These are phyloP conservation scores for Pedionomus torquatus DNA, from an alignment of 2,113 vertebrate genomes.

Conservation along the genomic window DNA sequence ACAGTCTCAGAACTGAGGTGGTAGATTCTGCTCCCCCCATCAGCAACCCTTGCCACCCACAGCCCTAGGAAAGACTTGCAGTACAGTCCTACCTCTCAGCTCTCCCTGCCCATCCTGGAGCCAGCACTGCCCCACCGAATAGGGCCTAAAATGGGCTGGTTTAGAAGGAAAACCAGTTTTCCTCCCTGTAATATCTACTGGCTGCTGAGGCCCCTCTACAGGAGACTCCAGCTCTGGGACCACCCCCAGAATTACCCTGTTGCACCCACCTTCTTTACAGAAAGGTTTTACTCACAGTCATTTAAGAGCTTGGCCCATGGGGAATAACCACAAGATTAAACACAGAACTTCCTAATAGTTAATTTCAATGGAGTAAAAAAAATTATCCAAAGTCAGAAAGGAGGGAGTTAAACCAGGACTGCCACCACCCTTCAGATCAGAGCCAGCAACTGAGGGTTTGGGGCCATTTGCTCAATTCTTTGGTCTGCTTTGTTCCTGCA, in stretches of 20 bases:
- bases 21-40: not conserved
- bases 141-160: not conserved
- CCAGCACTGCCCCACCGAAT: not conserved
- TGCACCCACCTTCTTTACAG: not conserved
- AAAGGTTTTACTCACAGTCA: not conserved
- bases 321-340: not conserved
- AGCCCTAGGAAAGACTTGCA: not conserved
- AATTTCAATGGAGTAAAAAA: not conserved
- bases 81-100: not conserved
- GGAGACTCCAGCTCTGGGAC: not conserved
- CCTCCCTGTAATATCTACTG: not conserved
- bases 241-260: not conserved
- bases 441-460: not conserved
- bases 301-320: not conserved
- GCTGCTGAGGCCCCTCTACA: not conserved
- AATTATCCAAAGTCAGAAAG: not conserved
- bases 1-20: fast-evolving
- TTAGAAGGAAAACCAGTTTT: not conserved
- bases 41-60: not conserved
- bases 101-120: not conserved
- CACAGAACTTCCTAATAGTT: not conserved
- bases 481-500: not conserved
- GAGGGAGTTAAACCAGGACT: not conserved
- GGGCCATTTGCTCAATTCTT: not conserved
- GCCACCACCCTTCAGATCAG: not conserved